Percentiles rank a stretch among this genome's conserved stretches.
Conservation (phyloP, 2,113 vertebrate species). For the Spea bombifrons region DNA sequence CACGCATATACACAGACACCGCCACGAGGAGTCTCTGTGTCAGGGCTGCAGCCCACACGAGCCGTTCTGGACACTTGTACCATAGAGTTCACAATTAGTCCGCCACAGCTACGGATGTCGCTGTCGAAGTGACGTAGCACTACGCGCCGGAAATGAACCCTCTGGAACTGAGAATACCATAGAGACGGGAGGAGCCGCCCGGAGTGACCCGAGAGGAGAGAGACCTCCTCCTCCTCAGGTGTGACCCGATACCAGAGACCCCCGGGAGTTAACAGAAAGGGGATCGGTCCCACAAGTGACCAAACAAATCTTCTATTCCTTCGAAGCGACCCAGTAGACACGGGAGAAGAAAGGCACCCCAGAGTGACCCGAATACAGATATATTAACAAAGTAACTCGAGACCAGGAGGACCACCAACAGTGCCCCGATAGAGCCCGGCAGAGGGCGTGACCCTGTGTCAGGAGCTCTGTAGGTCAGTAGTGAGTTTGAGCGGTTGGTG, state of each 20-base stretch:
- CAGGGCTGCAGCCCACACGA: background rate
- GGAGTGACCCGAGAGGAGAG: slow-evolving; percentile 22
- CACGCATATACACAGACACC: background rate
- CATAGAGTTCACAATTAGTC: slow-evolving; percentile 2
- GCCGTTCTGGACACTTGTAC: background rate
- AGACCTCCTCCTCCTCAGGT: slow-evolving; percentile 4
- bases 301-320: slow-evolving; percentile 8
- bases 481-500: background rate
- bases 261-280: slow-evolving; percentile 12
- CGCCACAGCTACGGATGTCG: slow-evolving; percentile 23
- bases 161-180: slow-evolving; percentile 38
- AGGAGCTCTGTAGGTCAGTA: slow-evolving; percentile 11
- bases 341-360: slow-evolving; percentile 25
- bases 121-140: slow-evolving; percentile 14
- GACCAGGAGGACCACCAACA: background rate
- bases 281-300: background rate
- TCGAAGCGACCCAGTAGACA: background rate
- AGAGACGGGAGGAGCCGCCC: slow-evolving; percentile 45
- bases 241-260: slow-evolving; percentile 23
- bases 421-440: slow-evolving; percentile 16
- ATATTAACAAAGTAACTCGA: background rate
- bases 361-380: background rate
- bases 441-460: slow-evolving; percentile 34
- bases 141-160: slow-evolving; percentile 36
- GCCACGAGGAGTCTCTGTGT: background rate